A percentile compares a stretch with the other conserved stretches of the same genome.
These are phyloP conservation scores for Hexactinellida sp. DNA, from an alignment of 37 sponge, comb jelly and placozoan species.

Conservation along the genomic window DNA sequence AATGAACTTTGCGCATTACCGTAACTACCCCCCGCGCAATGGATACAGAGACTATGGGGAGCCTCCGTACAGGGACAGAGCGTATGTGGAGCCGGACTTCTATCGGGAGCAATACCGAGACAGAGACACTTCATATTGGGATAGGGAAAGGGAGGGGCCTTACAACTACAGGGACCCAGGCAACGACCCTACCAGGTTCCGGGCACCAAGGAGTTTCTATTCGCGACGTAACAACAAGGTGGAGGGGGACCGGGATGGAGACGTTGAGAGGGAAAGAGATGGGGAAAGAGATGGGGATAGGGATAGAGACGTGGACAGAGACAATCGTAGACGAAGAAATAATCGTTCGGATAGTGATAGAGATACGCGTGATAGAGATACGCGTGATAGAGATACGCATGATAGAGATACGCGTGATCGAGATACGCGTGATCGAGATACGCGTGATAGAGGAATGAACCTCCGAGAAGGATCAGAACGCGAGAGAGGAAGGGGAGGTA, in stretches of 20 bases:
- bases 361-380: neutral
- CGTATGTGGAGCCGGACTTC: neutral
- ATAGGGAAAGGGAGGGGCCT: neutral
- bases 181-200: neutral
- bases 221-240: neutral
- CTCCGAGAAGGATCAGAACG: neutral
- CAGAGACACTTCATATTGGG: neutral
- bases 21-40: neutral
- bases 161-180: neutral
- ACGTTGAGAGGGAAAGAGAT: neutral
- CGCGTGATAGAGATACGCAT: neutral
- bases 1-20: neutral
- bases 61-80: neutral
- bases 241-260: neutral
- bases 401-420: neutral
- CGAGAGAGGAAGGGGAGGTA: neutral
- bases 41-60: neutral
- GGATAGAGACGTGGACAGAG: conserved; percentile 1
- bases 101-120: neutral
- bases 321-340: neutral
- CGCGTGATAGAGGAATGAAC: neutral
- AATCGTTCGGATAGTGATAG: neutral
- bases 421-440: neutral
- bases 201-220: neutral
- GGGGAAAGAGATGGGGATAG: neutral